Base-by-base conservation (phyloP, 2,888 invertebrate genomes). In the Leptarthrus brevirostris region DNA sequence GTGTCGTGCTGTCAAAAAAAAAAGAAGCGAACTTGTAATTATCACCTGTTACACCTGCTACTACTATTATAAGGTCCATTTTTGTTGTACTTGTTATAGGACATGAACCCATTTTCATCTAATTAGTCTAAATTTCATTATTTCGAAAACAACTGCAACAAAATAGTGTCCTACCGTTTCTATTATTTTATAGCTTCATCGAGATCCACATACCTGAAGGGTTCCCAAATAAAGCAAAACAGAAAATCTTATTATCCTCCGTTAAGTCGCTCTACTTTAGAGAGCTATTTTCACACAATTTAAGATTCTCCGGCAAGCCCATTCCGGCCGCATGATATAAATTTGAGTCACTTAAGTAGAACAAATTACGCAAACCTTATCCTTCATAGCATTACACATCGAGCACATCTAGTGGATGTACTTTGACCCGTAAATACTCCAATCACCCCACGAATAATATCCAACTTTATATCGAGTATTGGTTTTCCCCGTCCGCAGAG, bases 331-430 rank as follows among this genome's bases (percentile, higher is more conserved):
- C 30, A 24, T 71, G 36, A 71, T 34, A 71, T 71, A 71, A 71
- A 71, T 71, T 71, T 71, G 71, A 71, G 71, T 71, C 71, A 71
- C 71, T 71, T 71, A 71, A 71, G 34, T 53, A 53, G 71, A 71
- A 71, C 53, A 53, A 71, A 52, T 30, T 53, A 71, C 71, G 24
- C 30, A 22, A 54, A 53, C 26, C 36, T 71, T 71, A 53, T 71
- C 53, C 71, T 53, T 71, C 71, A 69, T 40, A 34, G 3, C 61
- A 4, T 40, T 12, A n/a, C n/a, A n/a, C n/a, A n/a, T n/a, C n/a
- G n/a, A n/a, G n/a, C n/a, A n/a, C n/a, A n/a, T 24, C 61, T 24
- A 18, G 61, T 61, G 61, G 61, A 36, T 40, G 61, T 61, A 61
- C 61, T 61, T 20, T 61, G 36, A 40, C 61, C 61, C 20, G 61